Base-by-base conservation (phyloP, 2,888 invertebrate genomes). In the Harpalus rufipes region DNA sequence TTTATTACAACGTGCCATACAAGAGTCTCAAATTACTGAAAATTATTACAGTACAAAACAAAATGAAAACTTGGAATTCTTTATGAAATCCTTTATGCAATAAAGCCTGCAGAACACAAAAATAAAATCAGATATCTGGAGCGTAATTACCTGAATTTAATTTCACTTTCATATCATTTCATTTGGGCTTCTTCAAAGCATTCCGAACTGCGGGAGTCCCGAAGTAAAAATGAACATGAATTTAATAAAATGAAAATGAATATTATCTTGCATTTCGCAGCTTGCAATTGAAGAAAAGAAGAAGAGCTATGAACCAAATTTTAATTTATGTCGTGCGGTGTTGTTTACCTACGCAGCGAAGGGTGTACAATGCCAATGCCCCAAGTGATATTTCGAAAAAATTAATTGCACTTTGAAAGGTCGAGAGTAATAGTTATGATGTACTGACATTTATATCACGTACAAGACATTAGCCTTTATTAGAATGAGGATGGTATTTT, bases 231-330 rank as follows among this genome's bases (percentile, higher is more conserved):
- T 68, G 68, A 68, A 68, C 14, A 68, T 25, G 39, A 68, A 68
- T 68, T 68, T 68, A 68, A 68, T 68, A 68, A 68, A 68, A 68
- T 68, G 68, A 68, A 68, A 68, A 68, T 68, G 68, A 68, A 68
- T 68, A 32, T 25, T 39, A 68, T 68, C 68, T 68, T 32, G 32
- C 32, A 7, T 39, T 25, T 63, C 63, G 21, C 63, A 63, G 12
- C 25, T 25, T 6, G 63, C 10, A 21, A 14, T 14, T 4, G 14
- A 68, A 68, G 68, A 14, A 68, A 32, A 39, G 12, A 32, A 14
- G 68, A 39, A 68, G 25, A 32, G 14, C n/a, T 14, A 68, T 7
- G 68, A 68, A 68, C n/a, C 39, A 68, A 25, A 41, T 68, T 68
- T 68, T 68, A 68, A 39, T 68, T 68, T 25, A n/a, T 5, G 14